phyloP scores from a whole-genome alignment of 2,888 invertebrate genomes.

The Scaptodrosophila latifasciaeformis region DNA sequence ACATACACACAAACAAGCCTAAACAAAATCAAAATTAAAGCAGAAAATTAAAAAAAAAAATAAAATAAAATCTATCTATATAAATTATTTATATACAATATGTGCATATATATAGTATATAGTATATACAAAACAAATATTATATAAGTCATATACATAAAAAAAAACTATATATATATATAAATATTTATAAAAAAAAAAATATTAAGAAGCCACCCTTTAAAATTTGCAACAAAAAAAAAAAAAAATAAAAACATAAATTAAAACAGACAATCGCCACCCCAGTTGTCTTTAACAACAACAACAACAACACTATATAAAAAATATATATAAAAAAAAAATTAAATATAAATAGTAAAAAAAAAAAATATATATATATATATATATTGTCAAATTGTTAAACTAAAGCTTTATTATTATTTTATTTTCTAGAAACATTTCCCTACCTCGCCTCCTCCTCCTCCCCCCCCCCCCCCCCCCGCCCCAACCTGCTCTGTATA shows the following conservation, averaged over 20 bases:
- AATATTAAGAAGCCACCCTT: not conserved
- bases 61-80: not conserved
- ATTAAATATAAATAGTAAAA: slow-evolving; percentile 4
- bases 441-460: not conserved
- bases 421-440: slow-evolving; percentile 12
- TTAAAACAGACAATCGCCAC: slow-evolving; percentile 41
- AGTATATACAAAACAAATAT: not conserved
- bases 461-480: not conserved
- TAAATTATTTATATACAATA: not conserved
- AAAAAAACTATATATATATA: not conserved
- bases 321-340: slow-evolving; percentile 14
- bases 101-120: not conserved
- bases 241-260: not conserved
- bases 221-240: not conserved
- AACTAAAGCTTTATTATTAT: slow-evolving; percentile 18
- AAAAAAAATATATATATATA: slow-evolving; percentile 1
- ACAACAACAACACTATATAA: slow-evolving; percentile 17
- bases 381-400: not conserved
- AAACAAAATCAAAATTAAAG: not conserved
- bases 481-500: slow-evolving; percentile 4
- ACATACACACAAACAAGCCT: not conserved
- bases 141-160: not conserved
- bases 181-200: not conserved
- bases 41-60: not conserved
- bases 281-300: slow-evolving; percentile 30